Evolutionary conservation across 2,113 vertebrate genomes (phyloP).

Genomic region (Irena cyanogastra): DNA sequence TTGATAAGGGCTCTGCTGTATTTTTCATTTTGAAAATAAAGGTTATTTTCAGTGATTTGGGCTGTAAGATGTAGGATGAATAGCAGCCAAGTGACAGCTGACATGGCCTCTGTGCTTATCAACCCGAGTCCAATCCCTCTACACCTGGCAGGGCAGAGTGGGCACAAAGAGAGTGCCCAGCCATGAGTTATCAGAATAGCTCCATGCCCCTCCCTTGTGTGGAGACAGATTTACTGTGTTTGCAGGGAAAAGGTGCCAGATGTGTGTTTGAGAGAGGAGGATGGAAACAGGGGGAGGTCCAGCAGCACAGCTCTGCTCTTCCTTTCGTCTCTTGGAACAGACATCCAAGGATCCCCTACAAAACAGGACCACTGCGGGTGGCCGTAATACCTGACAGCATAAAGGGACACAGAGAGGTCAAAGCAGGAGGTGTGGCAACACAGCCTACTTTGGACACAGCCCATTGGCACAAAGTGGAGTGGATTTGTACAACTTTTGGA

Average conservation of each 20-base stretch:
- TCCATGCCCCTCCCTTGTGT: not conserved
- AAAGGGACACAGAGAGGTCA: not conserved
- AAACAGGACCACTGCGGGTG: not conserved
- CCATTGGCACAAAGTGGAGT: not conserved
- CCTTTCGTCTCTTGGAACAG: not conserved
- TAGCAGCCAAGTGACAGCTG: not conserved
- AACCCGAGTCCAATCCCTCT: not conserved
- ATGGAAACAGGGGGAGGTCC: rapidly evolving
- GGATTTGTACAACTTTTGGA: not conserved
- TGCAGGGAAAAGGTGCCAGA: not conserved
- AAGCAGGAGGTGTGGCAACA: not conserved
- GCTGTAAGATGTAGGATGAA: not conserved
- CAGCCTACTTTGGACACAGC: not conserved
- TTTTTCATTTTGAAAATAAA: not conserved
- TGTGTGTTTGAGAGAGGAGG: not conserved
- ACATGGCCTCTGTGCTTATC: not conserved
- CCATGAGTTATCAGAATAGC: not conserved
- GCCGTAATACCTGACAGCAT: not conserved
- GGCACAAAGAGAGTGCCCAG: not conserved
- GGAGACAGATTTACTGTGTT: not conserved
- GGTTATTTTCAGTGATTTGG: not conserved
- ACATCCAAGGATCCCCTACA: not conserved
- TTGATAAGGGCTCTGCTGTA: not conserved
- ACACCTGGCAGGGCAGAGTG: not conserved
- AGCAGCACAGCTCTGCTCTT: not conserved